Percentiles rank a stretch among this genome's conserved stretches.
Evolutionary conservation across 2,113 vertebrate genomes (phyloP).

Genomic region (Gulo gulo): DNA sequence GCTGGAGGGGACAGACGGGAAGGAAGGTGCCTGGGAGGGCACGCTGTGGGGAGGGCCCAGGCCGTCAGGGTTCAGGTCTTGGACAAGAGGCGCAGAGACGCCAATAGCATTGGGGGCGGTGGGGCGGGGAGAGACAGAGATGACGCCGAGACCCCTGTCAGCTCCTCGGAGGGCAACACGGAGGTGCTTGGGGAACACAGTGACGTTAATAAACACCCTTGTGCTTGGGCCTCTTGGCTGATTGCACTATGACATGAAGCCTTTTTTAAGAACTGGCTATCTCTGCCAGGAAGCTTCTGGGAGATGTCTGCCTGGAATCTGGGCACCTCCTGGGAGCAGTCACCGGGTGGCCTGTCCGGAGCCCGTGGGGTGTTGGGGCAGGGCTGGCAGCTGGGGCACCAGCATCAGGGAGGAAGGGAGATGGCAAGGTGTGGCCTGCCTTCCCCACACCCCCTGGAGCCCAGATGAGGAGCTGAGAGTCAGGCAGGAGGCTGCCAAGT

Average conservation of each 20-base stretch:
- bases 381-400: neutral
- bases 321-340: conserved; percentile 49
- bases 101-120: no score
- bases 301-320: conserved; percentile 53
- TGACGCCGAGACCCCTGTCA: neutral
- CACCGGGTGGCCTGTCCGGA: neutral
- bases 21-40: neutral
- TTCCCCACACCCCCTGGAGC: neutral
- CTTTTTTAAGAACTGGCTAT: conserved; percentile 69
- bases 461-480: neutral
- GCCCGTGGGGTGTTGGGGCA: neutral
- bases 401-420: neutral
- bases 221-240: conserved; percentile 39
- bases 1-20: neutral
- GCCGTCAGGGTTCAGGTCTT: neutral
- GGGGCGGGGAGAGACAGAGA: neutral
- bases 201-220: neutral
- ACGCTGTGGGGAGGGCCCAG: neutral
- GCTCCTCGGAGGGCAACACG: neutral
- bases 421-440: neutral
- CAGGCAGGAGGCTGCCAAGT: neutral
- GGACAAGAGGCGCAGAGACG: neutral
- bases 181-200: neutral
- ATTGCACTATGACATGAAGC: conserved; percentile 43
- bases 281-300: conserved; percentile 37